Evolutionary conservation across 2,888 invertebrate species (phyloP), one percentile per base, ranked within the genome.

Genomic region (Apotomis turbidana): DNA sequence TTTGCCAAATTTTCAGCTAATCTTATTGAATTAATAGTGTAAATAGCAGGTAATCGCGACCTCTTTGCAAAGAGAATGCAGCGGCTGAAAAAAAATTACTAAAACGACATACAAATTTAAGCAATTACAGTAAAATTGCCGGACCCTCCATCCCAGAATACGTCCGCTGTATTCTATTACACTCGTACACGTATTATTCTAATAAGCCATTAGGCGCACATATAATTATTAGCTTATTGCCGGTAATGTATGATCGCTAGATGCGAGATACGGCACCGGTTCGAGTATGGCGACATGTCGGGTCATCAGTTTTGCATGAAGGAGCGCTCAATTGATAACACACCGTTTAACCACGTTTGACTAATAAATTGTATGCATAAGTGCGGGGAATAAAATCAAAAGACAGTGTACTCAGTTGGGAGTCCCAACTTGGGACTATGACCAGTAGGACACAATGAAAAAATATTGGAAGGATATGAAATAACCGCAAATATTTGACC

Each of bases 221-320:
- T 79, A 77, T 85, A 83, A 82, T 83, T 84, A 84, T 83, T 85
- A 84, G 84, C 86, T 87, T 84, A 86, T 85, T 84, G 82, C 83
- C 80, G 81, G 75, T 85, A 85, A 85, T 85, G 71, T 77, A 76
- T 76, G 75, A 80, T 78, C 79, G 71, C 49, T 36, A 68, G 71
- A 72, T 72, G 68, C 5, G 52, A 57, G 72, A 72, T 72, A 72
- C 58, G 51, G 41, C 52, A 64, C 72, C 41, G 58, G 62, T 52
- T 46, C 63, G 62, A 68, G 68, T 71, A 71, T 38, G 15, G 44
- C 2, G 68, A 68, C 68, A 68, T 63, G 58, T 52, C 9, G 68
- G 36, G 55, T 62, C 57, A 68, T 63, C 54, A 15, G 54, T 46
- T 72, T 72, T 68, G 68, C 72, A 72, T 72, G 51, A 57, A 41